Evolutionary conservation across 2,888 invertebrate species (phyloP), one percentile per base, ranked within the genome.

Genomic region (Gibbula magus): DNA sequence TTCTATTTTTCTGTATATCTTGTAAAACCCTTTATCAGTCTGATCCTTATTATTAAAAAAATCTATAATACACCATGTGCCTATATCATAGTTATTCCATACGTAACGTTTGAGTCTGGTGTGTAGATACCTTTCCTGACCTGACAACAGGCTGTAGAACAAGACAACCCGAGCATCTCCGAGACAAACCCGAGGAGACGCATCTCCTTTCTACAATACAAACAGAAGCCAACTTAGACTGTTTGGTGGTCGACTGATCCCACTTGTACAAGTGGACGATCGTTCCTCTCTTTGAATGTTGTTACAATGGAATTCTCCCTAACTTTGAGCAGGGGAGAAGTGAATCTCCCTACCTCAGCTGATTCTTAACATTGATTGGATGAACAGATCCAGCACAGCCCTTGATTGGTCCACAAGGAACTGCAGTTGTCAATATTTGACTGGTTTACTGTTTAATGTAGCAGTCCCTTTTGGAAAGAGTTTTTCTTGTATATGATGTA

Each of bases 401-500:
- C 61, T 18, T 13, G 25, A 25, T 18, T 61, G 61, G 61, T 61
- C 29, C 10, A 13, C 16, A 16, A 61, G 61, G 16, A 25, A 25
- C 61, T 29, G 25, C 25, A 29, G 61, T 61, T 29, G 61, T 29
- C 29, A 13, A 29, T 18, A 61, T 61, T 29, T 13, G 18, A 61
- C 25, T 61, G 7, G 29, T 61, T 61, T 29, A 61, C 35, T 70
- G 35, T 70, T 70, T 20, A 70, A 35, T 35, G 70, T 70, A 70
- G 70, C 29, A 70, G 70, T 70, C 70, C 70, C 70, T 39, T 70
- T 70, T 70, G 70, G 70, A 70, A 39, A 35, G 32, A 18, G 70
- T 70, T 32, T 67, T 70, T 70, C 29, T 70, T 70, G 70, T 70
- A 70, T 39, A 70, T 70, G 32, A 70, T 70, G 39, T 70, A 32